These are phyloP conservation scores for Ceyx cyanopectus DNA, from an alignment of 2,113 vertebrate genomes.

Conservation along the genomic window DNA sequence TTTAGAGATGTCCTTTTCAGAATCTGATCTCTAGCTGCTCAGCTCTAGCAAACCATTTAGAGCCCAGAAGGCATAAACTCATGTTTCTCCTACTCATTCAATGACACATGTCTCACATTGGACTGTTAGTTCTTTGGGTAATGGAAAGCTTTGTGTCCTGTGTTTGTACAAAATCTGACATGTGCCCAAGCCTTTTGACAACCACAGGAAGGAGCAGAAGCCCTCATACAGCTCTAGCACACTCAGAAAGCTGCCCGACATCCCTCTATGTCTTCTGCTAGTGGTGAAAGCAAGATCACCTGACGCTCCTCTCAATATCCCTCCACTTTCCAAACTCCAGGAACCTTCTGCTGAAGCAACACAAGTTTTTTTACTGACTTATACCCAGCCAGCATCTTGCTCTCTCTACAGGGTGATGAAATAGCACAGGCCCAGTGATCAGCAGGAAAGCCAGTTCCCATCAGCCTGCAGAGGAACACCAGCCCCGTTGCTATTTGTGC, in stretches of 20 bases:
- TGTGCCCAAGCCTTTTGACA: fast-evolving
- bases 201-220: background rate
- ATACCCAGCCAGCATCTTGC: background rate
- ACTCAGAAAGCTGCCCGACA: background rate
- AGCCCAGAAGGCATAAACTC: background rate
- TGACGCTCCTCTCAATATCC: background rate
- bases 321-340: background rate
- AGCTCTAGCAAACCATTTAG: background rate
- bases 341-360: background rate
- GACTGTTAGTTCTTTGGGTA: background rate
- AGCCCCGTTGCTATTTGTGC: background rate
- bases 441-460: background rate
- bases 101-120: background rate
- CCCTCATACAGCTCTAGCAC: background rate
- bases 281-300: background rate
- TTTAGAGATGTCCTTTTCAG: background rate
- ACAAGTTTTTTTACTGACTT: background rate
- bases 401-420: background rate
- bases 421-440: background rate
- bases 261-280: background rate
- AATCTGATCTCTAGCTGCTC: background rate
- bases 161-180: background rate
- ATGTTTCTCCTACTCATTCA: background rate
- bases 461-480: background rate
- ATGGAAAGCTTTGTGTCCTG: background rate